Evolutionary conservation across 30 jellyfish, hydroid and myxozoan genomes (phyloP), one percentile per base, ranked within the genome.

Genomic region (Aurelia aurita complex sp. Pacific): DNA sequence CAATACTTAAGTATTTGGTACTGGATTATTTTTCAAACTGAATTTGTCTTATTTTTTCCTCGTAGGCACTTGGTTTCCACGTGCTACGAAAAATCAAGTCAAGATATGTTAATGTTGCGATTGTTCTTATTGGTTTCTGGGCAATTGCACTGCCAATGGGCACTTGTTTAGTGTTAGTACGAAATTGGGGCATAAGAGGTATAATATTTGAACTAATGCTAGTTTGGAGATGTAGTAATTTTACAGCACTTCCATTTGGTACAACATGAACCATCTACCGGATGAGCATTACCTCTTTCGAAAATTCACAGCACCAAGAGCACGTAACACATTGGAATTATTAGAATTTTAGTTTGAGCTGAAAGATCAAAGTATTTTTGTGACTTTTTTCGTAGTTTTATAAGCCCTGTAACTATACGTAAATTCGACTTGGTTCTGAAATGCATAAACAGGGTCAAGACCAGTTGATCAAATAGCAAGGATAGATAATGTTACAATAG

Each of bases 1-100:
- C 50, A 2, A 5, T 38, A 38, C 50, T 38, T 38, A 38, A 38
- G 50, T 5, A 23, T 23, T 23, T 23, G 29, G 29, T 23, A 23
- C 0, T 23, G 29, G 29, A 0, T 23, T 23, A 23, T 23, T 23
- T 23, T 23, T 23, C 29, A 23, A 23, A 23, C 29, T 23, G 29
- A 23, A 23, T 23, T 23, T 23, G 29, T 1, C 14, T 46, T 9
- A 46, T 23, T n/a, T 72, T 62, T 10, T 13, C 0, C n/a, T 53
- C 19, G 14, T 29, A 84, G 93, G 93, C 93, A 23, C 77, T 84
- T 64, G 93, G 93, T 13, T 84, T 73, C 76, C 66, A 73, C 33
- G 76, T 84, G 10, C 6, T 73, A 50, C 38, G 93, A 51, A 84
- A 84, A 66, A 43, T 84, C 65, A 77, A 77, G 18, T 84, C 93